phyloP scores from a whole-genome alignment of 1,140 invertebrate genomes.

The Adelges cooleyi region DNA sequence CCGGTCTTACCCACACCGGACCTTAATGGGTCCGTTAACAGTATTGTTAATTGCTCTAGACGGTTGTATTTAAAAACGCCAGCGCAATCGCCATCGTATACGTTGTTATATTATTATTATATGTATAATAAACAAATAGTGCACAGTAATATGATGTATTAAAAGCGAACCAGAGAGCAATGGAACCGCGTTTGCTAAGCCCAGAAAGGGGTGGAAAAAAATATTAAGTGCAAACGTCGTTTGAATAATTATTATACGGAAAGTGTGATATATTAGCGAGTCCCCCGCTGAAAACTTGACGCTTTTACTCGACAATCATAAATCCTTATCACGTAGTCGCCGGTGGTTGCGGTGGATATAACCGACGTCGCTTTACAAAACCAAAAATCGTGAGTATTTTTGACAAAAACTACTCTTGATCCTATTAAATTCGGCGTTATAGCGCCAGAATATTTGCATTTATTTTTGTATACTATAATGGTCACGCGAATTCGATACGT shows the following conservation, averaged over 20 bases:
- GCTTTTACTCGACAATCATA: background rate
- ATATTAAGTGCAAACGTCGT: slow-evolving; percentile 8
- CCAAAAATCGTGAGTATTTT: slow-evolving; percentile 10
- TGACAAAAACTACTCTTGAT: background rate
- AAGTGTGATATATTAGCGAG: slow-evolving; percentile 17
- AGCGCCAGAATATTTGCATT: background rate
- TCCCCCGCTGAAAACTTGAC: too few relatives aligned
- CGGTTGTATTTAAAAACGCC: too few relatives aligned
- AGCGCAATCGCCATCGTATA: too few relatives aligned
- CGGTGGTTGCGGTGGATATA: background rate
- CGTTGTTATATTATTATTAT: too few relatives aligned
- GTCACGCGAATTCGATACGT: background rate
- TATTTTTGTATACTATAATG: background rate
- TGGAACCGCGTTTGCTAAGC: too few relatives aligned
- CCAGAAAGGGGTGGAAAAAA: too few relatives aligned
- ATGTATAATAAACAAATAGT: too few relatives aligned
- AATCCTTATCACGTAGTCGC: slow-evolving; percentile 9
- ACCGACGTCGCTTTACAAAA: background rate
- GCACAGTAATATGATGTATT: too few relatives aligned
- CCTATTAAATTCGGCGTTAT: background rate
- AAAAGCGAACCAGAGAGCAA: too few relatives aligned
- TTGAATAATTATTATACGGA: background rate
- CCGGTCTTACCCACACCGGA: too few relatives aligned
- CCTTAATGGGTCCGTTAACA: too few relatives aligned
- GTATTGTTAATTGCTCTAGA: too few relatives aligned